A percentile compares a stretch with the other conserved stretches of the same genome.
Evolutionary conservation across 2,113 vertebrate species (phyloP).

Genomic region (Pogonocichla stellata): DNA sequence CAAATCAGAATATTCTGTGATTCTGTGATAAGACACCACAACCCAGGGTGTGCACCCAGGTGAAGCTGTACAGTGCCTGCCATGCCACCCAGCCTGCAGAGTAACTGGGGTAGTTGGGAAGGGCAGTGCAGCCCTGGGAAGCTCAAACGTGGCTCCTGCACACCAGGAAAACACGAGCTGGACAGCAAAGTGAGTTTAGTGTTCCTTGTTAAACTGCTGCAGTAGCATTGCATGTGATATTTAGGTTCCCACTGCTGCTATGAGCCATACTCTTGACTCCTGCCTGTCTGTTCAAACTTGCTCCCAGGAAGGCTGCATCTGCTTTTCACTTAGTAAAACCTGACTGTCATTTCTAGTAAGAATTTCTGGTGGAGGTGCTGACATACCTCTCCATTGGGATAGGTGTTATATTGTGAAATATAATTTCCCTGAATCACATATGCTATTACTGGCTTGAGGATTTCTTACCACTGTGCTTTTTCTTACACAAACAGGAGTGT

Average conservation of each 20-base stretch:
- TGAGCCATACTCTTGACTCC: neutral
- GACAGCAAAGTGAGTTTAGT: neutral
- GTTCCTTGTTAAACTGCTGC: neutral
- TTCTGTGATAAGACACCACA: neutral
- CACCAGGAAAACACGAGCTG: neutral
- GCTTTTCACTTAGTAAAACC: neutral
- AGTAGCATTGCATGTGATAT: rapidly evolving
- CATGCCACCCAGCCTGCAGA: rapidly evolving
- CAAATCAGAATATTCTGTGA: neutral
- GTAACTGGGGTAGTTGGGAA: neutral
- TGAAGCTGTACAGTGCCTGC: neutral
- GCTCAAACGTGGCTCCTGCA: neutral
- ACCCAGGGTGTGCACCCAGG: no score
- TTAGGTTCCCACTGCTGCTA: neutral
- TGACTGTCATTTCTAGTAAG: neutral
- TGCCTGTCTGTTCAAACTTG: neutral
- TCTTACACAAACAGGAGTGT: neutral
- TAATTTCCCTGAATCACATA: neutral
- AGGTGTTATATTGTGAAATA: neutral
- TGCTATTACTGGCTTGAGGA: neutral
- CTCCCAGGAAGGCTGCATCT: neutral
- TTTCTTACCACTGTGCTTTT: neutral
- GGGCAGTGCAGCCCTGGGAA: neutral
- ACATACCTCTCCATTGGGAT: neutral
- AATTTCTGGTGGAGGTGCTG: neutral